These are phyloP conservation scores for Baryphthengus martii DNA, from an alignment of 2,113 vertebrate genomes.

Conservation along the genomic window DNA sequence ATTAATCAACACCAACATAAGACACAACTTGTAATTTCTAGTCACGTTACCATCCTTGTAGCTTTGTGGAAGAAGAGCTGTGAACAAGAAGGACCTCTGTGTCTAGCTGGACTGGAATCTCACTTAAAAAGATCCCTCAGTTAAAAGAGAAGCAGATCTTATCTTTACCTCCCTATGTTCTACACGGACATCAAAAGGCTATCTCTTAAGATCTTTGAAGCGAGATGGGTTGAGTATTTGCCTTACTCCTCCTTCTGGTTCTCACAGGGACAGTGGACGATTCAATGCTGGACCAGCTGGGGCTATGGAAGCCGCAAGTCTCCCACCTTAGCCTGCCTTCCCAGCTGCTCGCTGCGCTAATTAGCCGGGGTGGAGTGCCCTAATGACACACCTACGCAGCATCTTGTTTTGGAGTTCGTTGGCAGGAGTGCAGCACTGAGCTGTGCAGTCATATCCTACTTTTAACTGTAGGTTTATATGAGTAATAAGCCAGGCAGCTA, in stretches of 20 bases:
- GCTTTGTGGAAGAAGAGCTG: background rate
- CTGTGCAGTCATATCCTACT: constrained; percentile 11
- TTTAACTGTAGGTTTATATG: background rate
- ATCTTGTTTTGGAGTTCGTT: constrained; percentile 40
- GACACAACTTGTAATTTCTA: background rate
- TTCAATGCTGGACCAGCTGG: too few species aligned
- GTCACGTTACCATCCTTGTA: background rate
- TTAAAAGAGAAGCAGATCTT: constrained; percentile 3
- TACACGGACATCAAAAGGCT: background rate
- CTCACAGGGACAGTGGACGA: background rate
- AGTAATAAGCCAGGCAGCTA: background rate
- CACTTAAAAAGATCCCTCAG: background rate
- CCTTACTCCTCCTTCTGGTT: background rate
- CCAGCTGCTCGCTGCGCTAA: background rate
- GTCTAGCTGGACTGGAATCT: background rate
- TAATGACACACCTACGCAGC: constrained; percentile 7
- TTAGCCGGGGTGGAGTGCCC: background rate
- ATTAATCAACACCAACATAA: background rate
- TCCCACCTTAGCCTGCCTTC: background rate
- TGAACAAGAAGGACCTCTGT: background rate
- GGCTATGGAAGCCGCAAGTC: background rate
- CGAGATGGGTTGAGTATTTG: background rate
- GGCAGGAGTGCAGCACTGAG: background rate
- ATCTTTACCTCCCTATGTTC: background rate
- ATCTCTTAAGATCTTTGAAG: background rate